Conservation (phyloP, 2,888 invertebrate species). For the Idaea aversata region DNA sequence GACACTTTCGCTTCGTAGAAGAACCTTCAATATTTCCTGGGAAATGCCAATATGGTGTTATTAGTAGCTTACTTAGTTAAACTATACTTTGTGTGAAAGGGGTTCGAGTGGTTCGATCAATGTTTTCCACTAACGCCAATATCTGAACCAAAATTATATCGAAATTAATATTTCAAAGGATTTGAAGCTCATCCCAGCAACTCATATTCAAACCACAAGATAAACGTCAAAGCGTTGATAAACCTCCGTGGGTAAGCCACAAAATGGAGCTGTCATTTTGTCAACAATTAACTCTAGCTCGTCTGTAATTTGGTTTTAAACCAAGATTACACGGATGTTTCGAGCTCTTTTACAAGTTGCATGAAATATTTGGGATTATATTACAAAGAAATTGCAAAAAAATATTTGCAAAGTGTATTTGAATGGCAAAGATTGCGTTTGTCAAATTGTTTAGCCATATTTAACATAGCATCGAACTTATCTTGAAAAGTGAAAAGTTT, state of each 20-base stretch:
- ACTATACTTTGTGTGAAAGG: neutral
- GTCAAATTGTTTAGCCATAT: too few species aligned
- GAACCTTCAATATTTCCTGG: too few species aligned
- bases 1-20: too few species aligned
- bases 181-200: neutral
- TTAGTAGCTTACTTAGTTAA: neutral
- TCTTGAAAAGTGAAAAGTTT: too few species aligned
- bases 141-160: neutral
- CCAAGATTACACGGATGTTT: neutral
- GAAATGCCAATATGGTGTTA: too few species aligned
- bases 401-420: too few species aligned
- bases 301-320: neutral
- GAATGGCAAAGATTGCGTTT: too few species aligned
- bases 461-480: too few species aligned
- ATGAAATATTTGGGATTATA: too few species aligned
- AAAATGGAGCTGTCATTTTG: constrained; percentile 1
- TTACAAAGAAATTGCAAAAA: too few species aligned
- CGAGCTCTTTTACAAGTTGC: neutral
- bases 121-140: neutral
- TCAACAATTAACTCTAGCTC: neutral
- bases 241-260: neutral
- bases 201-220: neutral
- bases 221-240: neutral
- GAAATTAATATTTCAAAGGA: neutral
- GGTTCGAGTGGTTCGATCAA: neutral